phyloP scores from a whole-genome alignment of 2,797 vertebrate species.

The Schizopygopsis pylzovi region DNA sequence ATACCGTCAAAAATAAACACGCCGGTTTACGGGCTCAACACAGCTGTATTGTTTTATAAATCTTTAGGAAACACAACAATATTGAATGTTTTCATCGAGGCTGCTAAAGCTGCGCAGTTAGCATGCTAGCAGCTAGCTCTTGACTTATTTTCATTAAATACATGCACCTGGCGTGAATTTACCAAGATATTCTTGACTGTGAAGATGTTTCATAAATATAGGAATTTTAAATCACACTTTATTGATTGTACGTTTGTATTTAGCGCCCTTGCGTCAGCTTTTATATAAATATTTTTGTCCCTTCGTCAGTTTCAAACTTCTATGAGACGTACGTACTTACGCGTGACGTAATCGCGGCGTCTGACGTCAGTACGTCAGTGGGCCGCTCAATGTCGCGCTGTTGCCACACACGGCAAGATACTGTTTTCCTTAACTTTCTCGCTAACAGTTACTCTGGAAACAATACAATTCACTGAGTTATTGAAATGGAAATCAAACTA shows the following conservation, averaged over 20 bases:
- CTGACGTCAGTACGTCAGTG: conserved; percentile 46
- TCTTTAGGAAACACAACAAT: conserved; percentile 8
- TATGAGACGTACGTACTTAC: conserved; percentile 65
- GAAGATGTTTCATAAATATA: conserved; percentile 69
- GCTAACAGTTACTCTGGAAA: neutral
- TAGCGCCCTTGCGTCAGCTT: conserved; percentile 80
- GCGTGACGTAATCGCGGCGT: conserved; percentile 57
- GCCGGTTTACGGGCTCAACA: neutral
- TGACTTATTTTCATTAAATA: conserved; percentile 63
- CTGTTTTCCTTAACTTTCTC: neutral
- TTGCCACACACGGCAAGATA: neutral
- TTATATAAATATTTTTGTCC: conserved; percentile 78
- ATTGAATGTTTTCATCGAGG: conserved; percentile 25
- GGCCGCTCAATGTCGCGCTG: neutral
- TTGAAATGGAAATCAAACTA: neutral
- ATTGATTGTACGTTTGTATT: conserved; percentile 80
- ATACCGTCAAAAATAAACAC: conserved; percentile 41
- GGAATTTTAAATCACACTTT: conserved; percentile 75
- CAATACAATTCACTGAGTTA: neutral
- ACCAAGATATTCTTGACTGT: conserved; percentile 55
- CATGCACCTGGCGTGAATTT: conserved; percentile 71
- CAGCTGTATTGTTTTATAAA: conserved; percentile 6
- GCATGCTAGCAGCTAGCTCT: conserved; percentile 57
- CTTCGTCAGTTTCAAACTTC: conserved; percentile 77
- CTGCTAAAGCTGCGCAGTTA: conserved; percentile 54